Conservation (phyloP, 2,797 vertebrate genomes). For the Danio tinwini region DNA sequence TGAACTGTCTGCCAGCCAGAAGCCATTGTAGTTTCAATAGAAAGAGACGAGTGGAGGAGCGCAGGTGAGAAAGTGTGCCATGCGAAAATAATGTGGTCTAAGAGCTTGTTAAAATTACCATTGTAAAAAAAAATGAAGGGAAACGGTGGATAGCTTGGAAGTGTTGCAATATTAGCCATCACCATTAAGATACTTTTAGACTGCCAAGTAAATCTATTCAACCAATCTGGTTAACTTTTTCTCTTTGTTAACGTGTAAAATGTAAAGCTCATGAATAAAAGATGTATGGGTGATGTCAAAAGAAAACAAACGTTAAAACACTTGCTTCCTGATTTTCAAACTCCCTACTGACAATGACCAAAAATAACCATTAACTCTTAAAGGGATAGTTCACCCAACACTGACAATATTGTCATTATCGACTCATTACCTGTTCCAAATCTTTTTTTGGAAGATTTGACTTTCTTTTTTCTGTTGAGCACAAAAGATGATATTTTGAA, state of each 20-base stretch:
- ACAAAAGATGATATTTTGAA: no score
- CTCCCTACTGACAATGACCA: neutral
- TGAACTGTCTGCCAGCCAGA: constrained; percentile 31
- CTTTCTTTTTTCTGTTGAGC: no score
- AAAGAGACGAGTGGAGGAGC: neutral
- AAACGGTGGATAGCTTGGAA: neutral
- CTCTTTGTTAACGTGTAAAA: neutral
- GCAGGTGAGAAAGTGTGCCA: constrained; percentile 50
- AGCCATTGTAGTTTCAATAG: constrained; percentile 5
- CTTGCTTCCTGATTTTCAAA: neutral
- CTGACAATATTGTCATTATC: no score
- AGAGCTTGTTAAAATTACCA: neutral
- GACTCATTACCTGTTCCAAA: no score
- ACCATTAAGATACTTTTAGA: constrained; percentile 7
- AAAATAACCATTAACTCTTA: neutral
- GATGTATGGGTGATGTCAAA: neutral
- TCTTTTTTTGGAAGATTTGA: no score
- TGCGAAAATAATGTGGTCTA: neutral
- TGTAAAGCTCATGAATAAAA: neutral
- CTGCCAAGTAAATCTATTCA: neutral
- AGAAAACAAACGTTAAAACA: constrained; percentile 5
- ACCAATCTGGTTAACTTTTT: constrained; percentile 9
- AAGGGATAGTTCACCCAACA: neutral
- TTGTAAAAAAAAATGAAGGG: neutral
- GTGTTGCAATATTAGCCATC: neutral